Evolutionary conservation across 2,888 invertebrate species (phyloP).

Genomic region (Nysson spinosus): DNA sequence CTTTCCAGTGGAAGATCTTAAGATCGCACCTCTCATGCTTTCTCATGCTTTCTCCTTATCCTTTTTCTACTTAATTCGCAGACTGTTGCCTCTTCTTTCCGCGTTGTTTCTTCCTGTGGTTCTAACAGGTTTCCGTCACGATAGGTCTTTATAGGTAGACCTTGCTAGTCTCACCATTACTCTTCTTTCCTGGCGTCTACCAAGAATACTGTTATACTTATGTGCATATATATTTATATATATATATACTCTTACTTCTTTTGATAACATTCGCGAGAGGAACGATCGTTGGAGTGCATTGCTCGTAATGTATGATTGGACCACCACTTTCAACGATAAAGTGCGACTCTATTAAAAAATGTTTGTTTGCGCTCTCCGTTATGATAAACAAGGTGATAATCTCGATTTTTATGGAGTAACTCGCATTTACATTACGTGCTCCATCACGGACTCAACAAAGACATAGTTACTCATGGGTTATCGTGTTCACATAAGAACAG

Average conservation of each 20-base stretch:
- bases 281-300: constrained; percentile 39
- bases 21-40: constrained; percentile 43
- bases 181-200: constrained; percentile 30
- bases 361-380: constrained; percentile 25
- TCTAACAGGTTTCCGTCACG: constrained; percentile 33
- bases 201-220: constrained; percentile 41
- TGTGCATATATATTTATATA: constrained; percentile 41
- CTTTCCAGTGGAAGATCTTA: constrained; percentile 67
- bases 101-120: constrained; percentile 25
- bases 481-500: constrained; percentile 36
- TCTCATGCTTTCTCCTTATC: constrained; percentile 29
- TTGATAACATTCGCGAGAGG: constrained; percentile 46
- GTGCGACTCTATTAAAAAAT: constrained; percentile 28
- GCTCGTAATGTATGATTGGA: constrained; percentile 35
- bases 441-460: constrained; percentile 41
- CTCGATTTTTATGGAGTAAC: constrained; percentile 19
- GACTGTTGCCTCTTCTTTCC: constrained; percentile 37
- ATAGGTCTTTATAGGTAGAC: constrained; percentile 22
- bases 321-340: constrained; percentile 34
- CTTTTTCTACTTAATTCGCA: constrained; percentile 10
- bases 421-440: constrained; percentile 29
- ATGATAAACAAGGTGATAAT: constrained; percentile 25
- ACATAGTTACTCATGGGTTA: constrained; percentile 46
- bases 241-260: constrained; percentile 5
- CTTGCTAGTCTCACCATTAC: constrained; percentile 23